Evolutionary conservation across 2,113 vertebrate genomes (phyloP), one percentile per base, ranked within the genome.

Genomic region (Galemys pyrenaicus): DNA sequence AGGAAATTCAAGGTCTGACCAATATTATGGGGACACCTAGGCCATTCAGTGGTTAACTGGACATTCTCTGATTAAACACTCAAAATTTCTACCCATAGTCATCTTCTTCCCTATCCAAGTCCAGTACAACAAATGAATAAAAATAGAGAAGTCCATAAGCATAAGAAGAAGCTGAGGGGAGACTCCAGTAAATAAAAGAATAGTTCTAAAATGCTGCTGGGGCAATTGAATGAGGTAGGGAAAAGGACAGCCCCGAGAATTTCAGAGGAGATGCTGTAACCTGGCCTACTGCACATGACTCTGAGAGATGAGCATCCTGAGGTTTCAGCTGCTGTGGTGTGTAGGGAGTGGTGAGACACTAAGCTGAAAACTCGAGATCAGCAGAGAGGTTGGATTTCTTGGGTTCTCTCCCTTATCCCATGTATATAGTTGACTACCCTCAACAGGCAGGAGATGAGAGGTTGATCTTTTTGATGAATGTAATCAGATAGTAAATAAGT

Each of bases 81-180:
- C 1, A 28, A 54, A 65, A 41, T 28, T 24, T 64, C 35, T n/a
- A 46, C 10, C 37, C 2, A 44, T 58, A 26, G 67, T 86, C 58
- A 41, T 35, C 35, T 78, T 37, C 30, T 78, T 85, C 54, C 22
- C 6, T 4, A 16, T 28, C 24, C 41, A 58, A 54, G 44, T 81
- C 44, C 26, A 88, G 11, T 73, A 17, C 41, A 56, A 16, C 46
- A 92, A 88, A 80, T 56, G 28, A 81, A 75, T 78, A 81, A 68
- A 77, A 68, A 58, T 15, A 24, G 26, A 22, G 39, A 77, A 73
- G 73, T 9, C 2, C 8, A 83, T 12, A 78, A 64, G 26, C n/a
- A 89, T 13, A n/a, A 22, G 30, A 54, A 70, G 44, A 91, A 92
- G 3, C 41, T 17, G 4, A 56, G 5, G 5, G 13, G 68, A 73